These are phyloP conservation scores for Gila orcuttii DNA, from an alignment of 2,113 vertebrate species.

Conservation along the genomic window DNA sequence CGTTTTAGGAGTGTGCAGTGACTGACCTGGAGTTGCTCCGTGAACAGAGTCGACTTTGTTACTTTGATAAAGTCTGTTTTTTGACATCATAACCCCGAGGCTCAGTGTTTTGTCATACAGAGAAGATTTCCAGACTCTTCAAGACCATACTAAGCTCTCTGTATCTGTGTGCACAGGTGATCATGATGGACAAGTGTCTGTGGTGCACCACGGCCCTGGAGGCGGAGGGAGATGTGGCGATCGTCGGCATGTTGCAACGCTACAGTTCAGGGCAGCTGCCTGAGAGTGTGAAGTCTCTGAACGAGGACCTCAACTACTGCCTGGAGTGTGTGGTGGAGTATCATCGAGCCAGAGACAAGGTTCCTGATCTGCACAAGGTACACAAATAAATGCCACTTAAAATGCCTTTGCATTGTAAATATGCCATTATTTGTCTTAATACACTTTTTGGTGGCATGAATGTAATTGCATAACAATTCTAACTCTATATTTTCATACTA, in stretches of 20 bases:
- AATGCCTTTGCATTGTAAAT: no score
- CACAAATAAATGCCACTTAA: neutral
- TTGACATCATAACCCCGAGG: no score
- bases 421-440: no score
- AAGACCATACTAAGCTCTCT: neutral
- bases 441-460: no score
- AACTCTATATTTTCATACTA: no score
- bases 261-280: conserved; percentile 68
- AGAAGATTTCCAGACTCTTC: neutral
- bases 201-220: conserved; percentile 81
- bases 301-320: conserved; percentile 82
- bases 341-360: conserved; percentile 77
- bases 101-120: no score
- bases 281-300: conserved; percentile 68
- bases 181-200: conserved; percentile 83
- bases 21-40: no score
- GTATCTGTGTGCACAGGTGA: neutral
- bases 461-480: no score
- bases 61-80: no score
- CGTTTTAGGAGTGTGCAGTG: no score
- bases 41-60: no score
- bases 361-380: conserved; percentile 79
- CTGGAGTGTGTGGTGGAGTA: conserved; percentile 85
- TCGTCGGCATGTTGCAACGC: conserved; percentile 64
- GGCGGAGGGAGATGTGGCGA: conserved; percentile 57